Percentiles rank a stretch among this genome's conserved stretches.
Evolutionary conservation across 2,113 vertebrate genomes (phyloP).

Genomic region (Pomatorhinus ruficollis): DNA sequence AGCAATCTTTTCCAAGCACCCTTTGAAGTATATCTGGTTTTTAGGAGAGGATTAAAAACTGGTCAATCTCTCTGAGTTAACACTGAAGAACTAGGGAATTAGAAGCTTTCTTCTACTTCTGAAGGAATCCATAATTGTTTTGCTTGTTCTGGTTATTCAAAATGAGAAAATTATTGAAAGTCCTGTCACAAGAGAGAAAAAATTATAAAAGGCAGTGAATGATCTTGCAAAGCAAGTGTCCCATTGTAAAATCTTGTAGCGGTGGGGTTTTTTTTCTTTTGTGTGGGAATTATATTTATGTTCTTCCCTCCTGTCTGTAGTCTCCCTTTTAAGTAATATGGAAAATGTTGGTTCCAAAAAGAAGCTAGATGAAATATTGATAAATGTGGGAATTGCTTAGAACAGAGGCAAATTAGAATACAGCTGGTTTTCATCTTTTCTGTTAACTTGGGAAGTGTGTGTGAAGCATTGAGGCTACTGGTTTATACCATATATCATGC

Average conservation of each 20-base stretch:
- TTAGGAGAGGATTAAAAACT: not conserved
- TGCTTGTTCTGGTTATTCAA: not conserved
- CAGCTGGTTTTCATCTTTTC: slow-evolving; percentile 54
- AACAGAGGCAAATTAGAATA: slow-evolving; percentile 47
- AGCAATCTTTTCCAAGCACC: not conserved
- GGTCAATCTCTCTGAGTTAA: not conserved
- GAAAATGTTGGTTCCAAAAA: slow-evolving; percentile 41
- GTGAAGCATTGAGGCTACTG: not conserved
- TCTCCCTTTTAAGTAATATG: not conserved
- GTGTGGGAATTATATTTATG: not conserved
- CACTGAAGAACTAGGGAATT: not conserved
- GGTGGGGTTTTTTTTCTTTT: not conserved
- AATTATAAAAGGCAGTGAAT: not conserved
- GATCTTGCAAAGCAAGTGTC: not conserved
- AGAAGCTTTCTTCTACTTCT: not conserved
- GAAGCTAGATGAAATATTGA: slow-evolving; percentile 52
- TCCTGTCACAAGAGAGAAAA: not conserved
- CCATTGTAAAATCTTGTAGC: not conserved
- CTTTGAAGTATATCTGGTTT: not conserved
- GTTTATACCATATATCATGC: not conserved
- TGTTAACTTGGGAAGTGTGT: not conserved
- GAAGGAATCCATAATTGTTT: not conserved
- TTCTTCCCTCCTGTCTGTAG: not conserved
- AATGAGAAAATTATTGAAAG: not conserved
- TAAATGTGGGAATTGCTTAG: slow-evolving; percentile 54